Evolutionary conservation across 2,797 vertebrate genomes (phyloP), one percentile per base, ranked within the genome.

Genomic region (Squalus acanthias): DNA sequence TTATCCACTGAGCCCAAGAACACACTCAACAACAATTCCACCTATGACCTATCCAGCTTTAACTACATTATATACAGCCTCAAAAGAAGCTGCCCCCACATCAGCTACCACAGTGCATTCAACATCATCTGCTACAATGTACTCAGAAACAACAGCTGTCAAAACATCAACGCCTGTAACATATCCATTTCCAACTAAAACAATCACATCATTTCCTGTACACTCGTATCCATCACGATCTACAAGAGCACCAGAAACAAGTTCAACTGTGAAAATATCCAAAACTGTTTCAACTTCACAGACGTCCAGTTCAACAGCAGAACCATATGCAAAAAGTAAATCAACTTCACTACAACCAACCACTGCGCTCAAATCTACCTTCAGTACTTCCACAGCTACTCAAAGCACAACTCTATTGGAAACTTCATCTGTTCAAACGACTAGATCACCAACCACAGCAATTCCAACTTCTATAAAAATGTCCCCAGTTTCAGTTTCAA

Each of bases 401-500:
- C 69, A 53, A 33, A 95, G 24, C 39, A 33, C 24, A 57, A n/a
- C 94, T 15, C 24, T 7, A 17, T 33, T 53, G 15, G 46, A 72
- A 26, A 72, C 88, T 39, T 57, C 96, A 39, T 76, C 93, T 88
- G n/a, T 70, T 85, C 60, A n/a, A 0, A 0, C 60, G 4, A 17
- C 88, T 96, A 96, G 96, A 0, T 96, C 96, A n/a, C 13, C 33
- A n/a, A 9, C 96, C 88, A 67, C 92, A 96, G 24, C 15, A 96
- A 97, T 96, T 3, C 3, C 96, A 96, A 97, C 97, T 96, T 26
- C 76, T 96, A 94, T 85, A 60, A 97, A 92, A 96, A 63, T 7
- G 29, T 82, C 60, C 88, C 96, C 97, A 96, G 2, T 39, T 60
- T 96, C 94, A 0, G 1, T 39, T 57, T 76, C 94, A 72, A 76